Conservation (phyloP, 2,888 invertebrate genomes). For the Drosophila setosimentum region DNA sequence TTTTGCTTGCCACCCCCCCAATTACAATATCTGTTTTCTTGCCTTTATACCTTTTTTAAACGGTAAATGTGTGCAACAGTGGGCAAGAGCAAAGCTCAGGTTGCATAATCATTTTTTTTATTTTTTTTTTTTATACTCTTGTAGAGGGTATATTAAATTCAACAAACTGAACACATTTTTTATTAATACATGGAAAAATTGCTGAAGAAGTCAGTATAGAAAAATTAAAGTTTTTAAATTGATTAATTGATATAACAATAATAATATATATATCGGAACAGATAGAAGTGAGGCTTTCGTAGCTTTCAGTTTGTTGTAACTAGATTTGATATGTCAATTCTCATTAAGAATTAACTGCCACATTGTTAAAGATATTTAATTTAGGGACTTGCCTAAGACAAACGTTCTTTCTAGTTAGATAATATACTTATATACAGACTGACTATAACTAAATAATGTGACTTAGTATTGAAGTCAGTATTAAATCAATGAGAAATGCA, state of each 20-base stretch:
- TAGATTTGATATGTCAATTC: too few species aligned
- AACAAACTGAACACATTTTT: background rate
- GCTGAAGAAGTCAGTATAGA: too few species aligned
- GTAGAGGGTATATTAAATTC: background rate
- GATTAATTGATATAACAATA: too few species aligned
- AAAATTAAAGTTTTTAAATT: background rate
- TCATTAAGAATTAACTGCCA: background rate
- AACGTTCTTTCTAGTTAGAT: background rate
- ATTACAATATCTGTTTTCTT: conserved; percentile 75
- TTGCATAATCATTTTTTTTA: background rate
- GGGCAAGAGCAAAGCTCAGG: conserved; percentile 29
- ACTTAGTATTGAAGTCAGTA: background rate
- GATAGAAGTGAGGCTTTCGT: background rate
- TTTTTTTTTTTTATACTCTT: background rate
- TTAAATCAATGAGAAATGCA: background rate
- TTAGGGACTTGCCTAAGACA: background rate
- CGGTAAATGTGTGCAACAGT: conserved; percentile 66
- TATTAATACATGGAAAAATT: background rate
- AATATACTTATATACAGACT: background rate
- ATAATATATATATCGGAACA: background rate
- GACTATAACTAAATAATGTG: background rate
- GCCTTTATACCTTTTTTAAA: conserved; percentile 74
- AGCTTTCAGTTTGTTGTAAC: accelerated
- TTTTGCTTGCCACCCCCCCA: conserved; percentile 7
- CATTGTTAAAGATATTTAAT: background rate